Evolutionary conservation across 2,113 vertebrate genomes (phyloP).

Genomic region (Sylvietta virens): DNA sequence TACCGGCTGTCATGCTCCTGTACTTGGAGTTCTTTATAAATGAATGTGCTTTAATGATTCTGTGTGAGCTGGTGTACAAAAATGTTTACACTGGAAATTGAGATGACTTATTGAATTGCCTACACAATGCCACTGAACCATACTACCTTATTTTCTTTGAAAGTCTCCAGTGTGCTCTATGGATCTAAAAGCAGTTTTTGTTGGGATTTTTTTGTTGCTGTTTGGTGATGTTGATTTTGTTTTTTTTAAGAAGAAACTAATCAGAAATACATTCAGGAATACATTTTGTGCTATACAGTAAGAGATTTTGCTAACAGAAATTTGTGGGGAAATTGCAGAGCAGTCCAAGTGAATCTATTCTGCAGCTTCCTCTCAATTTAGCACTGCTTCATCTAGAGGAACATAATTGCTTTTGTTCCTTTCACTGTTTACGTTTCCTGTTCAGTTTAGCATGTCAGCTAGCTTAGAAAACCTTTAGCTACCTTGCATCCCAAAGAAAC

Average conservation of each 20-base stretch:
- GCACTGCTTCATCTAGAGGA: neutral
- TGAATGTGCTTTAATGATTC: neutral
- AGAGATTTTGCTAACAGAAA: neutral
- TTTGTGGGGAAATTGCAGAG: slow-evolving; percentile 29
- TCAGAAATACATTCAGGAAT: neutral
- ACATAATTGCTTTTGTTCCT: slow-evolving; percentile 34
- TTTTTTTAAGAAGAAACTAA: neutral
- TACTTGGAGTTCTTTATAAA: neutral
- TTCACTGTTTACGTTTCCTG: slow-evolving; percentile 42
- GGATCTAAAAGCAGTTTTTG: neutral
- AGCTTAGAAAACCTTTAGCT: slow-evolving; percentile 56
- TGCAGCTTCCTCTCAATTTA: slow-evolving; percentile 18
- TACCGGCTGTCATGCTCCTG: neutral
- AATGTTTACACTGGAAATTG: neutral
- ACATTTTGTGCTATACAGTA: neutral
- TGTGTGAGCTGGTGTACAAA: neutral
- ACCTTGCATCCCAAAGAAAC: slow-evolving; percentile 38
- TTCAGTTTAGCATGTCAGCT: slow-evolving; percentile 50
- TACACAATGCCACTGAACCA: neutral
- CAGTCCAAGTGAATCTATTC: neutral
- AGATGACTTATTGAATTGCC: neutral
- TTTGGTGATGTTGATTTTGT: neutral
- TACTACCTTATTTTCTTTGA: neutral
- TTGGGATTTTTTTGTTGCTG: neutral
- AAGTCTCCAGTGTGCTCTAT: neutral